A percentile compares a stretch with the other conserved stretches of the same genome.
These are phyloP conservation scores for Drosophila paranaensis DNA, from an alignment of 2,888 invertebrate genomes.

Conservation along the genomic window DNA sequence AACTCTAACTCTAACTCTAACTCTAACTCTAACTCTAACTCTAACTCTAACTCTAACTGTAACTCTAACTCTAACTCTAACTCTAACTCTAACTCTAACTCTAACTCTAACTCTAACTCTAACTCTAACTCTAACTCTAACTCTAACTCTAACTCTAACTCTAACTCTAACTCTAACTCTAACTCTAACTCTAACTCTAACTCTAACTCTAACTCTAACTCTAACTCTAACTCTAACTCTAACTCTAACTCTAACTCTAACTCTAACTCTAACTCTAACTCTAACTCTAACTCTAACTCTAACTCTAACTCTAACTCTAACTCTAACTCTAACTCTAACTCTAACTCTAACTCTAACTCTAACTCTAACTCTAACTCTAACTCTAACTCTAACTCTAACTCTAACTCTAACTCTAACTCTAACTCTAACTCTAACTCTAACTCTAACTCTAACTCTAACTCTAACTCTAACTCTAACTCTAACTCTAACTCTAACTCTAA, in stretches of 20 bases:
- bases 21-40: neutral
- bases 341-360: neutral
- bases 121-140: neutral
- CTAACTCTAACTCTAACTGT: neutral
- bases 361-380: neutral
- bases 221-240: neutral
- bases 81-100: neutral
- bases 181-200: neutral
- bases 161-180: neutral
- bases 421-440: neutral
- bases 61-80: neutral
- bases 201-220: neutral
- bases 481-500: neutral
- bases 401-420: neutral
- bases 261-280: neutral
- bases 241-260: neutral
- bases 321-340: conserved; percentile 2
- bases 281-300: neutral
- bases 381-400: neutral
- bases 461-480: neutral
- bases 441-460: neutral
- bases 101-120: neutral
- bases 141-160: neutral
- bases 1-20: neutral
- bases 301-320: neutral